These are phyloP conservation scores for Phalloptychus januarius DNA, from an alignment of 2,797 vertebrate species.

Conservation along the genomic window DNA sequence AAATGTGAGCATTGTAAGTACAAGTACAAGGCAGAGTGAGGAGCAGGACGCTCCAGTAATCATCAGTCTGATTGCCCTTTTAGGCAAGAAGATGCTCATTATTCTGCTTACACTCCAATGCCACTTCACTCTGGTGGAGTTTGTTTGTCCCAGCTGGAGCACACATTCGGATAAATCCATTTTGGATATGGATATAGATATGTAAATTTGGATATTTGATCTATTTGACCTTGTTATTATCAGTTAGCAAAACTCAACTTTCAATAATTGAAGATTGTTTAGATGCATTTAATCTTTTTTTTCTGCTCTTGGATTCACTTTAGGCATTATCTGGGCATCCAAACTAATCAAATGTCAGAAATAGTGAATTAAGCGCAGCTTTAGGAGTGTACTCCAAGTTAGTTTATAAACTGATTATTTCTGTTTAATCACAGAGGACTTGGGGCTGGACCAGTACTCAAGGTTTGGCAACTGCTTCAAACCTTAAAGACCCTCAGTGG, in stretches of 20 bases:
- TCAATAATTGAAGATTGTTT: background rate
- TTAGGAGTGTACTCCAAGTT: background rate
- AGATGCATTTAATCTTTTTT: conserved; percentile 4
- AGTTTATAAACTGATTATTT: conserved; percentile 23
- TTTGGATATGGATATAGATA: conserved; percentile 12
- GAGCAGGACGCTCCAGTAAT: conserved; percentile 69
- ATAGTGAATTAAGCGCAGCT: conserved; percentile 18
- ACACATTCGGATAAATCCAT: conserved; percentile 25
- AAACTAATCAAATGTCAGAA: conserved; percentile 19
- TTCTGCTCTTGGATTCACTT: conserved; percentile 1
- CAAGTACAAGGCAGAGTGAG: conserved; percentile 29
- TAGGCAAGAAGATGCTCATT: conserved; percentile 64
- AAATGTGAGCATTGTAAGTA: conserved; percentile 43
- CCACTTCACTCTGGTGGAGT: conserved; percentile 23
- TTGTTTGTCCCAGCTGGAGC: conserved; percentile 6
- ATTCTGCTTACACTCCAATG: conserved; percentile 46
- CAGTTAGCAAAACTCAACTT: background rate
- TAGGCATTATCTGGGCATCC: conserved; percentile 9
- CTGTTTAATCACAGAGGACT: conserved; percentile 25
- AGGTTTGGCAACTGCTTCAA: conserved; percentile 31
- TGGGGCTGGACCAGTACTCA: background rate
- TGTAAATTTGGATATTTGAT: conserved; percentile 1
- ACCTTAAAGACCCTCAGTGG: conserved; percentile 21
- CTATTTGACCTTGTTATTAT: conserved; percentile 14
- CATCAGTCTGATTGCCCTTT: conserved; percentile 59